These are phyloP conservation scores for Garra rufa DNA, from an alignment of 2,113 vertebrate species.

Conservation along the genomic window DNA sequence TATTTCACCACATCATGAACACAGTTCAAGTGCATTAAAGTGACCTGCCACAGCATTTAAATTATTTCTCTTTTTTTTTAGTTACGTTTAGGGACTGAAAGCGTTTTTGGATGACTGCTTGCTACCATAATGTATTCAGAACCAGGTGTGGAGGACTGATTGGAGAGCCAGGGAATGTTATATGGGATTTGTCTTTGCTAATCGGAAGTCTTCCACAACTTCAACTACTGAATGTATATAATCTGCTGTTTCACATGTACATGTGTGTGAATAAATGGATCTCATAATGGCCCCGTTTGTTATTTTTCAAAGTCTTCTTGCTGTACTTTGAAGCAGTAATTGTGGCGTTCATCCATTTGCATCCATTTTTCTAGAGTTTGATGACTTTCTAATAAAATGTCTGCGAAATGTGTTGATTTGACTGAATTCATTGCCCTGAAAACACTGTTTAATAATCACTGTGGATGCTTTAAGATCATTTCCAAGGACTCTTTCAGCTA, in stretches of 20 bases:
- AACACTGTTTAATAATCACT: neutral
- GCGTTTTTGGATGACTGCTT: neutral
- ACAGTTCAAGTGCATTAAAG: constrained; percentile 22
- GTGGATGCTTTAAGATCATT: neutral
- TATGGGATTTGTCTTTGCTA: constrained; percentile 52
- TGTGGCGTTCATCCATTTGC: constrained; percentile 15
- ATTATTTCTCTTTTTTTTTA: constrained; percentile 21
- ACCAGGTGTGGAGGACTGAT: constrained; percentile 16
- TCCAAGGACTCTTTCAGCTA: neutral
- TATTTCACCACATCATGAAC: constrained; percentile 31
- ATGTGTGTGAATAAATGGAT: constrained; percentile 71
- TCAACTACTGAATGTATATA: constrained; percentile 73
- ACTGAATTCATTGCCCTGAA: neutral
- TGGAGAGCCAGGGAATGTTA: constrained; percentile 43
- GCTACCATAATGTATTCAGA: constrained; percentile 34
- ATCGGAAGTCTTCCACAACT: constrained; percentile 68
- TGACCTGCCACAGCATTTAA: neutral
- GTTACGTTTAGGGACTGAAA: constrained; percentile 44
- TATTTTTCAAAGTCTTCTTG: constrained; percentile 20
- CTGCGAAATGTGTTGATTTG: constrained; percentile 10
- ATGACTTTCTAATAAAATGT: constrained; percentile 44
- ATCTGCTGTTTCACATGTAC: constrained; percentile 64
- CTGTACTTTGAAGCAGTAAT: constrained; percentile 12
- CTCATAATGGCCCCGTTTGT: constrained; percentile 36
- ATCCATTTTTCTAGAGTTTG: constrained; percentile 41